Percentiles rank a stretch among this genome's conserved stretches.
phyloP scores from a whole-genome alignment of 2,888 invertebrate species.

The Amphimallon solstitiale region DNA sequence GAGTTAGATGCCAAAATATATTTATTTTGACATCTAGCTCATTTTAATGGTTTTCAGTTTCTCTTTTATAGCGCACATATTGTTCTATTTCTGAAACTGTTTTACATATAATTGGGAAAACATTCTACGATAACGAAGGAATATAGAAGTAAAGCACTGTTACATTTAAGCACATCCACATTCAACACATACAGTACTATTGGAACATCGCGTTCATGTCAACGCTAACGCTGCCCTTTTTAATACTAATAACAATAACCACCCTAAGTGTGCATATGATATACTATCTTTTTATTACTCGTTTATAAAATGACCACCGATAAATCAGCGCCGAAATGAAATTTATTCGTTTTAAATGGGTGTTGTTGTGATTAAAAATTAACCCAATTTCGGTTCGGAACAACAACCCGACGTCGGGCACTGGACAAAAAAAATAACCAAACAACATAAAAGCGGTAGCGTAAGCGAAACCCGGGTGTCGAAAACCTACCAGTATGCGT shows the following conservation, averaged over 20 bases:
- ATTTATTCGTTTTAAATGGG: slow-evolving; percentile 25
- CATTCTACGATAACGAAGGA: too few relatives aligned
- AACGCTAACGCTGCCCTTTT: slow-evolving; percentile 7
- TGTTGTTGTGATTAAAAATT: slow-evolving; percentile 37
- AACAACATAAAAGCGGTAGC: slow-evolving; percentile 2
- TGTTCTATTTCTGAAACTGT: too few relatives aligned
- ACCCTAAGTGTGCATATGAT: slow-evolving; percentile 26
- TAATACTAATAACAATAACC: slow-evolving; percentile 8
- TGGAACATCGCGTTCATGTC: too few relatives aligned
- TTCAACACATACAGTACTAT: background rate
- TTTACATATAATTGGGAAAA: too few relatives aligned
- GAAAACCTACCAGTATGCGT: slow-evolving; percentile 39
- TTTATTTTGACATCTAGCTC: too few relatives aligned
- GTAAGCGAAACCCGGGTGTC: slow-evolving; percentile 34
- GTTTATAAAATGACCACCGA: slow-evolving; percentile 22
- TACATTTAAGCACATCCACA: background rate
- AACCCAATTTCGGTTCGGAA: slow-evolving; percentile 29
- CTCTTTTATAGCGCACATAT: too few relatives aligned
- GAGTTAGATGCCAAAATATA: too few relatives aligned
- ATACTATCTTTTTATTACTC: slow-evolving; percentile 27
- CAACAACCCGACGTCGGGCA: background rate
- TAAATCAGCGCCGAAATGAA: slow-evolving; percentile 25
- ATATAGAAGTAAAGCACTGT: too few relatives aligned
- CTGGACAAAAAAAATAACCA: background rate
- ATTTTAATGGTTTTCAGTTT: too few relatives aligned